Conservation (phyloP, 2,888 invertebrate species). For the Melipona beecheii region DNA sequence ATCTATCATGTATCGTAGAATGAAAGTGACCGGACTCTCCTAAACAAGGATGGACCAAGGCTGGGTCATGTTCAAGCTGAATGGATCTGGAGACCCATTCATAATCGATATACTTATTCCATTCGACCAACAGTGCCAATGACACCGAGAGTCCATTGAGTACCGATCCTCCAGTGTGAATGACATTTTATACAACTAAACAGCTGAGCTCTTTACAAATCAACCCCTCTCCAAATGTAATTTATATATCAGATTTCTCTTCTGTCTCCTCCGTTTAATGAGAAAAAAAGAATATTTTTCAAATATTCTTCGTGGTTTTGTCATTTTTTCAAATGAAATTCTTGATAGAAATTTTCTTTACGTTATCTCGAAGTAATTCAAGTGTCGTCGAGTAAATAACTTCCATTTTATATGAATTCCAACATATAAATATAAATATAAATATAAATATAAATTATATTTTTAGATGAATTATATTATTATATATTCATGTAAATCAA, state of each 20-base stretch:
- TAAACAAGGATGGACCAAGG: conserved; percentile 69
- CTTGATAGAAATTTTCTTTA: no score
- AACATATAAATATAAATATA: no score
- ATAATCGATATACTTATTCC: conserved; percentile 74
- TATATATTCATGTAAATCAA: no score
- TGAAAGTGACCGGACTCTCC: conserved; percentile 69
- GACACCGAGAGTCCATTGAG: conserved; percentile 49
- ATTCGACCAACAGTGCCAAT: conserved; percentile 59
- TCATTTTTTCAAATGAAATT: no score
- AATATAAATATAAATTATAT: no score
- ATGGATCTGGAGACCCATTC: conserved; percentile 77
- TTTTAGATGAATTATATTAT: no score
- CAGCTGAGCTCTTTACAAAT: conserved; percentile 21
- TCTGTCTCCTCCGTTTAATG: not conserved
- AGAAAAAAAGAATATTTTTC: not conserved
- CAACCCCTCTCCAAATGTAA: not conserved
- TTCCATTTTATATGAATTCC: no score
- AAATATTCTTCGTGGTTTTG: not conserved
- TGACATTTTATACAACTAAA: conserved; percentile 39
- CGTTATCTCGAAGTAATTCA: no score
- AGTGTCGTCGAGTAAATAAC: no score
- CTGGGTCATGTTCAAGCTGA: conserved; percentile 78
- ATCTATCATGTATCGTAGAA: conserved; percentile 63
- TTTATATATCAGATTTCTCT: not conserved
- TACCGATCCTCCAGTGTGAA: conserved; percentile 39